Evolutionary conservation across 1,140 invertebrate genomes (phyloP), one percentile per base, ranked within the genome.

Genomic region (Thaumetopoea pityocampa): DNA sequence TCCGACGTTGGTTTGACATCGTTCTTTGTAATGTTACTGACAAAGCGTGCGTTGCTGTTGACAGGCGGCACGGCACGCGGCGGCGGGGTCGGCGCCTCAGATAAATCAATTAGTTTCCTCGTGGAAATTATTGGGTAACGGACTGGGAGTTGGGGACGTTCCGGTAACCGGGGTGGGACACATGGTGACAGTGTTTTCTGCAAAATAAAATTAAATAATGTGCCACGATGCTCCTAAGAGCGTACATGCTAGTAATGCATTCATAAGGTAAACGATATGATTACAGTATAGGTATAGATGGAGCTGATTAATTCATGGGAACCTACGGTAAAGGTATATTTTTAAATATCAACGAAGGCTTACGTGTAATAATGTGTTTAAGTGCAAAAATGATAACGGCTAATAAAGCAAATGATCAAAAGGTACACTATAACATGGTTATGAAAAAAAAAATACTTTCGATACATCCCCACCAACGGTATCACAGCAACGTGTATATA

Each of bases 121-220:
- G 78, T 82, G 57, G 64, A 76, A 48, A 82, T 57, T 17, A 82
- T 82, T 47, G 78, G 78, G 52, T 82, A 82, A 45, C 78, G 70
- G 62, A 62, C 37, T 44, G 73, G 65, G 54, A 55, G 57, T 38
- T 65, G 55, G 60, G 77, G 78, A 55, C 78, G 76, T 68, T 69
- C 71, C 59, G 73, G 67, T 77, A 82, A 71, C 59, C 73, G 67
- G 53, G 78, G 76, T 64, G 73, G 71, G 59, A 64, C 41, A 52
- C 67, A 63, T 70, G 72, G 68, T 67, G 73, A 65, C 63, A 78
- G 55, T 63, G 79, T 77, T 62, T 70, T 79, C 76, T 83, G 78
- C 57, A 83, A 83, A 82, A 74, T 50, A 77, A 83, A 79, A 78
- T 67, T 55, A 44, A 59, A 78, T 78, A 67, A 77, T 77, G 74